Percentiles rank a stretch among this genome's conserved stretches.
phyloP scores from a whole-genome alignment of 2,888 invertebrate species.

The Drosophila neutralis region DNA sequence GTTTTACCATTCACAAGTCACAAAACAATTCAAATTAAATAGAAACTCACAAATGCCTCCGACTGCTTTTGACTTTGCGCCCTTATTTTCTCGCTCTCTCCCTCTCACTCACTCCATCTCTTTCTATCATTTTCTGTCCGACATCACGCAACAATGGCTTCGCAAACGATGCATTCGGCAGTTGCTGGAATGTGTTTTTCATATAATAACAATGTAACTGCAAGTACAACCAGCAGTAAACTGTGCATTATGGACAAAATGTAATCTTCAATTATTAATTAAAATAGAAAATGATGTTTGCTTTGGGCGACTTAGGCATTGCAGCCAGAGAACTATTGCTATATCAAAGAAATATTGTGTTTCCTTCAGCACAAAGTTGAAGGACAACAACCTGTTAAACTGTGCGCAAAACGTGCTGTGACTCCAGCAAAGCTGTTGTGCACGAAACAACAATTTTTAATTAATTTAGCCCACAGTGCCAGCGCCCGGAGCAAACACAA shows the following conservation, averaged over 20 bases:
- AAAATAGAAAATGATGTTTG: background rate
- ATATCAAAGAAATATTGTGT: background rate
- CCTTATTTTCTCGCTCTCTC: background rate
- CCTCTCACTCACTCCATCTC: background rate
- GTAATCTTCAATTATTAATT: background rate
- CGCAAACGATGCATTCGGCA: conserved; percentile 2
- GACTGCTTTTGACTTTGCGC: conserved; percentile 35
- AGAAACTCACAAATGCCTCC: conserved; percentile 56
- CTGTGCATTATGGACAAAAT: conserved; percentile 2
- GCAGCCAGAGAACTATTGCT: no score
- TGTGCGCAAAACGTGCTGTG: background rate
- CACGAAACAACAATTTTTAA: background rate
- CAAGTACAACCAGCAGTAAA: conserved; percentile 34
- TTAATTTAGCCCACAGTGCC: conserved; percentile 15
- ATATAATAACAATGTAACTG: conserved; percentile 74
- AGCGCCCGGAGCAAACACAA: conserved; percentile 3
- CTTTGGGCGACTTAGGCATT: background rate
- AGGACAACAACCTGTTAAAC: background rate
- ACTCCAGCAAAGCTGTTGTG: background rate
- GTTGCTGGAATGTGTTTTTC: conserved; percentile 62
- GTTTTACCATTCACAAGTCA: conserved; percentile 66
- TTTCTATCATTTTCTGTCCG: background rate
- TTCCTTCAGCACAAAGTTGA: background rate
- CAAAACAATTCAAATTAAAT: conserved; percentile 81
- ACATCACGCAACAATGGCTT: conserved; percentile 10